Evolutionary conservation across 2,797 vertebrate species (phyloP), one percentile per base, ranked within the genome.

Genomic region (Echiichthys vipera): DNA sequence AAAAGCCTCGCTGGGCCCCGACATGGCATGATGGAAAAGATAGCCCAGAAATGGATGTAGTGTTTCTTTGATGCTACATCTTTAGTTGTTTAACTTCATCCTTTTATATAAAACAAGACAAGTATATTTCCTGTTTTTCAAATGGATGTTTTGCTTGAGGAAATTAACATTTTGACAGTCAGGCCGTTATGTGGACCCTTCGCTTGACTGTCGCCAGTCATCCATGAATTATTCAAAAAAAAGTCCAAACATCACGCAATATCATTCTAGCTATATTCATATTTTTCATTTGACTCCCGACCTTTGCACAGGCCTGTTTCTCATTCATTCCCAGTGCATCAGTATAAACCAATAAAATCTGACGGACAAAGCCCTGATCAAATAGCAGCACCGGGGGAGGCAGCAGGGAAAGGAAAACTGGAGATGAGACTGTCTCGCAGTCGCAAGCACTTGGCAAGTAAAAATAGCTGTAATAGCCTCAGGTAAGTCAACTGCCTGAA

Each of bases 271-370:
- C 83, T 65, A 88, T 86, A 90, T 88, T 92, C 83, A 89, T 90
- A 89, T 91, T 86, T 89, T 82, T 84, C 89, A 86, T 87, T 91
- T 90, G 88, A 93, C 91, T 89, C 83, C 72, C 91, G 92, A 92
- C 92, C 92, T 94, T 93, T 90, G 90, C 83, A 49, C 84, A 29
- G 68, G 63, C 68, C 81, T 81, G 82, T 74, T 88, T 90, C 90
- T 86, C 80, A 87, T 89, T 90, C 84, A 86, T 77, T 86, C 81
- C 75, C 77, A 47, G 71, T 30, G 80, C 89, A 85, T 87, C 85
- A 55, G 88, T 88, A 89, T 89, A 91, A 91, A 90, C 89, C 89
- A 89, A 91, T 92, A 89, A 85, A 89, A 81, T 70, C 78, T 71
- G 87, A 92, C 68, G 80, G 87, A 90, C 86, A 88, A 90, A 91